A percentile compares a stretch with the other conserved stretches of the same genome.
These are phyloP conservation scores for Zaprionus africanus DNA, from an alignment of 1,140 invertebrate species.

Conservation along the genomic window DNA sequence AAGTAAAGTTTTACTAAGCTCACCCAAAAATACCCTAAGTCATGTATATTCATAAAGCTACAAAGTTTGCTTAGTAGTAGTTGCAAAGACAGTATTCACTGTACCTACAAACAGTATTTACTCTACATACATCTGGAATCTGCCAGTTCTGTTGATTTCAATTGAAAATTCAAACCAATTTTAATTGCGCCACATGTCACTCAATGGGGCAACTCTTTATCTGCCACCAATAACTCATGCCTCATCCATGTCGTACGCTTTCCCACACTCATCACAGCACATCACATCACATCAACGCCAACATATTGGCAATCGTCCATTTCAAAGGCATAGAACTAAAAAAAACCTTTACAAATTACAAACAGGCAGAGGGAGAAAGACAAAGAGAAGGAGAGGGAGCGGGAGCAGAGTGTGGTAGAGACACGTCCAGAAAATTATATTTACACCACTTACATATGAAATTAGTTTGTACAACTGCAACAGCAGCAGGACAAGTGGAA, in stretches of 20 bases:
- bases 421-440: slow-evolving; percentile 77
- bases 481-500: slow-evolving; percentile 16
- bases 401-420: slow-evolving; percentile 14
- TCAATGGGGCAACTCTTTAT: slow-evolving; percentile 24
- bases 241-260: slow-evolving; percentile 43
- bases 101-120: too few species aligned
- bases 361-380: background rate
- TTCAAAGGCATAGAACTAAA: slow-evolving; percentile 44
- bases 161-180: slow-evolving; percentile 6
- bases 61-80: too few species aligned
- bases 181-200: slow-evolving; percentile 35
- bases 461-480: slow-evolving; percentile 78
- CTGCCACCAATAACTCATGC: slow-evolving; percentile 57
- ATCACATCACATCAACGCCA: slow-evolving; percentile 68
- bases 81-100: too few species aligned
- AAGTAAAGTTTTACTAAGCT: too few species aligned
- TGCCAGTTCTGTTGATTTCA: slow-evolving; percentile 7
- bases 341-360: slow-evolving; percentile 78
- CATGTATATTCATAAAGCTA: too few species aligned
- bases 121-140: too few species aligned
- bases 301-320: slow-evolving; percentile 75
- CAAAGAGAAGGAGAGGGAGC: background rate
- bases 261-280: slow-evolving; percentile 69
- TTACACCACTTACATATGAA: slow-evolving; percentile 83
- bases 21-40: too few species aligned